Conservation (phyloP, 2,888 invertebrate genomes). For the Pristionchus maxplancki region DNA sequence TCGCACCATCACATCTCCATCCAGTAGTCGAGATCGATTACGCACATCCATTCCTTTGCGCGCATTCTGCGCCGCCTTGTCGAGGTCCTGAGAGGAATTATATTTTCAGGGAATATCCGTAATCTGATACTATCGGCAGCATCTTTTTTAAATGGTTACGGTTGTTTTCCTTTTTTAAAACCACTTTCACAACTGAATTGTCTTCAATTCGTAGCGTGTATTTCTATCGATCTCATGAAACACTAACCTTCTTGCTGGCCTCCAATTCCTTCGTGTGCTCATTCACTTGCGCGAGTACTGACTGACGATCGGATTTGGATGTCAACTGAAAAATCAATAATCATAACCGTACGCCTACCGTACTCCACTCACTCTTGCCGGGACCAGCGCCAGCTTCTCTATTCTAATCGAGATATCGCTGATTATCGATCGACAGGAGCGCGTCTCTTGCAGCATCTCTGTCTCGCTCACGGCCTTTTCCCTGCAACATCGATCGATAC, state of each 20-base stretch:
- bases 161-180: background rate
- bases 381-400: constrained; percentile 27
- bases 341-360: background rate
- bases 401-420: background rate
- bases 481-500: constrained; percentile 35
- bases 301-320: constrained; percentile 26
- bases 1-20: background rate
- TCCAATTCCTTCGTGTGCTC: constrained; percentile 49
- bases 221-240: background rate
- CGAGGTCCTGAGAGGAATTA: constrained; percentile 11
- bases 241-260: constrained; percentile 36
- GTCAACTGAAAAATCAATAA: background rate
- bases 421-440: constrained; percentile 31
- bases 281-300: constrained; percentile 35
- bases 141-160: background rate
- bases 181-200: too few species aligned
- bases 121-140: background rate
- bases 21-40: constrained; percentile 31
- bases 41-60: constrained; percentile 18
- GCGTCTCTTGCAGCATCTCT: constrained; percentile 49
- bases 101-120: background rate
- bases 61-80: background rate
- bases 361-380: constrained; percentile 34
- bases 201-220: too few species aligned
- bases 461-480: constrained; percentile 46